These are phyloP conservation scores for Cliona cf. orientalis DNA, from an alignment of 37 sponge, comb jelly and placozoan genomes.

Conservation along the genomic window DNA sequence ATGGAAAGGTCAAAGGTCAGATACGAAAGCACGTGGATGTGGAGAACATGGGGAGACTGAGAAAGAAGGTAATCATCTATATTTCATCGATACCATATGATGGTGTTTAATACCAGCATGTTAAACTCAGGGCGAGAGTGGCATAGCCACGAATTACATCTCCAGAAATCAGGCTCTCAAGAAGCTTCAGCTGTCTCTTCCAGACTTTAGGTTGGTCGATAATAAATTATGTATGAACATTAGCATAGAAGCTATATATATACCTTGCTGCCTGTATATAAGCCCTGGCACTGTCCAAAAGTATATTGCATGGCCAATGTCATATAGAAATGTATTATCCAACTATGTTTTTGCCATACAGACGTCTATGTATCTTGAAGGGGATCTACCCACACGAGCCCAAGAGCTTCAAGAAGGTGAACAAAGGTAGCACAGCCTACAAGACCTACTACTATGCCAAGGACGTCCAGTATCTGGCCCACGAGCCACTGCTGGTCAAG, in stretches of 20 bases:
- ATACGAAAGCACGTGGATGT: neutral
- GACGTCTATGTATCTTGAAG: constrained; percentile 97
- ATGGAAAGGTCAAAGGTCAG: neutral
- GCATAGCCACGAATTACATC: constrained; percentile 90
- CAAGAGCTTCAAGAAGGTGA: constrained; percentile 84
- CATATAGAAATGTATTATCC: too few species aligned
- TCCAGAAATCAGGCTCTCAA: constrained; percentile 89
- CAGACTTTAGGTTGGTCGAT: constrained; percentile 82
- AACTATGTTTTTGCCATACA: constrained; percentile 1
- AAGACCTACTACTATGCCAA: constrained; percentile 97
- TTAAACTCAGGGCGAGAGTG: constrained; percentile 83
- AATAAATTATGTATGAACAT: neutral
- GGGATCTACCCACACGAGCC: constrained; percentile 99
- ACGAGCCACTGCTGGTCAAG: constrained; percentile 95
- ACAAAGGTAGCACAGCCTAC: constrained; percentile 87
- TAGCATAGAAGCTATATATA: neutral
- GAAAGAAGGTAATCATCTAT: constrained; percentile 56
- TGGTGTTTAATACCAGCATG: neutral
- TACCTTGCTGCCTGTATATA: neutral
- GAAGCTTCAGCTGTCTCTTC: constrained; percentile 90
- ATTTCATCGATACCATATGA: neutral
- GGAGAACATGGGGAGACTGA: constrained; percentile 53
- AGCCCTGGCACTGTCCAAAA: neutral
- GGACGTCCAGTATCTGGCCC: constrained; percentile 95
- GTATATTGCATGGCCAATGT: too few species aligned